Base-by-base conservation (phyloP, 2,888 invertebrate genomes). In the Nemurella pictetii region DNA sequence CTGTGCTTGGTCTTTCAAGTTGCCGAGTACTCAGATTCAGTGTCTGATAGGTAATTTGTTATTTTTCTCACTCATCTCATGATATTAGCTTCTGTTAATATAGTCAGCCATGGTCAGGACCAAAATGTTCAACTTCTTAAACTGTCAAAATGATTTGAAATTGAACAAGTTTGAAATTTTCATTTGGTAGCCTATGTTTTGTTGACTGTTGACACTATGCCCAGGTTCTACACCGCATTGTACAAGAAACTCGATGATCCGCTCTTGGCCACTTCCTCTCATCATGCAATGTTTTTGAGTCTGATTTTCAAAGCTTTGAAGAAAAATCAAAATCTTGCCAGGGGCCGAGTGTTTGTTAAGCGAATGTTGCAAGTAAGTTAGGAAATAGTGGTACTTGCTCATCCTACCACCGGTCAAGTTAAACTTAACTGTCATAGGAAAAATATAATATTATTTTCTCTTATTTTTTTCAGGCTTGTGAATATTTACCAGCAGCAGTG, bases 321-420 rank as follows among this genome's bases (percentile, higher is more conserved):
- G 88, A 94, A 93, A 86, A 99, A 99, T 91, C 91, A 91, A 4
- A 94, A 95, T 87, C 89, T 93, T 0, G 90, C 92, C 3, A 91
- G 99, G 82, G 93, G 96, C 0, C 93, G 95, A 89, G 95, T 97
- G 0, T 97, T 99, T 89, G 90, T 97, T 0, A 99, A 99, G 91
- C 91, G 98, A 30, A 91, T 97, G 84, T 91, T 98, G 12, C 95
- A 96, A 91, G 92, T 93, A 89, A 86, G 86, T 85, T 12, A 25
- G 12, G 20, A 20, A 2, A 55, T 32, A 5, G 32, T 9, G 9
- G 32, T n/a, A n/a, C n/a, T n/a, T n/a, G n/a, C n/a, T n/a, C n/a
- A n/a, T n/a, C n/a, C n/a, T n/a, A n/a, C n/a, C n/a, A n/a, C n/a
- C n/a, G n/a, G n/a, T n/a, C n/a, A n/a, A n/a, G n/a, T n/a, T n/a